Conservation (phyloP, 2,113 vertebrate species). For the Nibea albiflora region DNA sequence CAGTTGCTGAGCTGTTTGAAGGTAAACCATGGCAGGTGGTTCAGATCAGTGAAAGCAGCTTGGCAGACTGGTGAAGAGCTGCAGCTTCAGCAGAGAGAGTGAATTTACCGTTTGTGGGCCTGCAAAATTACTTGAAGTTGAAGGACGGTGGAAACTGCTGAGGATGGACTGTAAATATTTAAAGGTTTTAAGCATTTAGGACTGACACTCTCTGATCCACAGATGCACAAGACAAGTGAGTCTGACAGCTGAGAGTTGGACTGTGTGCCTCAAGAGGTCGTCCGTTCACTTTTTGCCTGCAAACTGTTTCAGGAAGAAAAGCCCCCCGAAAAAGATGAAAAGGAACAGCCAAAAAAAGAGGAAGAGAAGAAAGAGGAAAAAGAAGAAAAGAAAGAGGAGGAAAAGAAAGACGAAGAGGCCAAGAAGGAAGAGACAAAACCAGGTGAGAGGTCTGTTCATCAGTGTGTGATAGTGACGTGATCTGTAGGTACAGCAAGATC, state of each 20-base stretch:
- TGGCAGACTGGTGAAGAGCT: slow-evolving; percentile 19
- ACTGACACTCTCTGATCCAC: too few species aligned
- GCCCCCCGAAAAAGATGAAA: slow-evolving; percentile 59
- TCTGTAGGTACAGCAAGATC: too few species aligned
- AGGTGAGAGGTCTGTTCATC: slow-evolving; percentile 37
- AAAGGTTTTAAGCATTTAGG: too few species aligned
- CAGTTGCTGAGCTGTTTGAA: not conserved
- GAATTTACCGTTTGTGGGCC: not conserved
- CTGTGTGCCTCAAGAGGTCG: too few species aligned
- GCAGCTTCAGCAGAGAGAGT: not conserved
- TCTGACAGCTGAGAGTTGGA: not conserved
- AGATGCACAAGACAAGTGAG: too few species aligned
- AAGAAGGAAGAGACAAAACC: slow-evolving; percentile 59
- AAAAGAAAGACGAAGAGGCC: slow-evolving; percentile 22
- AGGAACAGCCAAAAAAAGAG: slow-evolving; percentile 20
- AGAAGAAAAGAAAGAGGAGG: slow-evolving; percentile 4
- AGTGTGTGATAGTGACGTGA: too few species aligned
- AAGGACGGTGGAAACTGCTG: not conserved
- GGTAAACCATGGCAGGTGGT: not conserved
- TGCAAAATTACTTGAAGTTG: not conserved
- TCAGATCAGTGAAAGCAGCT: slow-evolving; percentile 39
- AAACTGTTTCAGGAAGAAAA: slow-evolving; percentile 61
- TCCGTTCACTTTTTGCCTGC: not conserved
- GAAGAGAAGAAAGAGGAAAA: slow-evolving; percentile 22
- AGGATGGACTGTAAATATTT: not conserved